Evolutionary conservation across 2,113 vertebrate genomes (phyloP).

Genomic region (Lophius piscatorius): DNA sequence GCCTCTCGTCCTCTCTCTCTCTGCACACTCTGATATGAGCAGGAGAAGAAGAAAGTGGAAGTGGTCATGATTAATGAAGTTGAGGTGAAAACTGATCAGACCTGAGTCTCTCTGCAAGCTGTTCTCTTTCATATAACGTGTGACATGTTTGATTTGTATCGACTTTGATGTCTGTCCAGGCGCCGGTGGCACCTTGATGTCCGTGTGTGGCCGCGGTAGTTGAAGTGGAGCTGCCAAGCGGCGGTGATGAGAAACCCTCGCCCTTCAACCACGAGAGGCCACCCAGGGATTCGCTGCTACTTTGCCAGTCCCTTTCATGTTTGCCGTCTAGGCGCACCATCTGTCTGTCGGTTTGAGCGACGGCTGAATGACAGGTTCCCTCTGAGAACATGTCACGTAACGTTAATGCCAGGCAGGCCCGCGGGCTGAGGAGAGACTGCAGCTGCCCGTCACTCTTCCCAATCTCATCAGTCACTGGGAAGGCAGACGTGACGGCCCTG

Average conservation of each 20-base stretch:
- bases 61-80: constrained; percentile 29
- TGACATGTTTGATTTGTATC: constrained; percentile 65
- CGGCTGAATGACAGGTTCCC: constrained; percentile 74
- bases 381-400: constrained; percentile 78
- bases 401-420: constrained; percentile 77
- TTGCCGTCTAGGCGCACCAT: constrained; percentile 59
- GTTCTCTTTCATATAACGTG: constrained; percentile 57
- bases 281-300: constrained; percentile 64
- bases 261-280: constrained; percentile 68
- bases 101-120: constrained; percentile 50
- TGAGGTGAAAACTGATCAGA: constrained; percentile 56
- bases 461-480: constrained; percentile 72
- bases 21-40: too few species aligned
- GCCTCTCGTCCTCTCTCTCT: too few species aligned
- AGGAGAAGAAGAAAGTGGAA: constrained; percentile 26
- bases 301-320: constrained; percentile 77
- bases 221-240: constrained; percentile 68
- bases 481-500: constrained; percentile 72
- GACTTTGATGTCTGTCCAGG: constrained; percentile 59
- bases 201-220: constrained; percentile 58
- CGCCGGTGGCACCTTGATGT: constrained; percentile 67
- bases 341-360: constrained; percentile 72
- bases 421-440: constrained; percentile 72
- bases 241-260: constrained; percentile 62
- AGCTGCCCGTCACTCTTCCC: constrained; percentile 78